Evolutionary conservation across 2,888 invertebrate genomes (phyloP), one percentile per base, ranked within the genome.

Genomic region (Ornithoptera alexandrae): DNA sequence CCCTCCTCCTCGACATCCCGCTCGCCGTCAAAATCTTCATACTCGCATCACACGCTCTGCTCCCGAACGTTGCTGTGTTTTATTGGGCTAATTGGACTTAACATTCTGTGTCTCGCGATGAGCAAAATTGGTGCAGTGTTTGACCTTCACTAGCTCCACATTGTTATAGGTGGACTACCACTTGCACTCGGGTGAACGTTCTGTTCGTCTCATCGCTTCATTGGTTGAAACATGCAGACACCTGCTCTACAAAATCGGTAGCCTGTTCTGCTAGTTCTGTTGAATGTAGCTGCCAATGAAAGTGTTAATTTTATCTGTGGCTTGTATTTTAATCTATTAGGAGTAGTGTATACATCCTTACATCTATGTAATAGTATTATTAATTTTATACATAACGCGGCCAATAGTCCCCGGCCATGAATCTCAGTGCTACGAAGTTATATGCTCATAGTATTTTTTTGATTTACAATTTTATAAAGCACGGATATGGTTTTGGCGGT

Each of bases 1-100:
- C 65, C 59, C 70, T 60, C 72, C 12, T 46, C 75, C 73, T 72
- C 69, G 62, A 61, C 72, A 18, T 42, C 17, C 30, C 58, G 24
- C 24, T 63, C 67, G 42, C 61, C 64, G 70, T 67, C 67, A 56
- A 60, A 60, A 62, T 46, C 61, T 7, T 1, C 20, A 63, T 39
- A 18, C 36, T n/a, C 20, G 12, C 46, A 46, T 15, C 15, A 46
- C 46, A 15, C 15, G 15, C 15, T 1, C 15, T 15, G 1, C 46
- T 46, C 15, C 12, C 46, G 12, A 46, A 46, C 46, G 1, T 39
- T 7, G 39, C 39, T 10, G 39, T 10, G 15, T 4, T 4, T 46
- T 46, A 46, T 1, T 15, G 46, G 46, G 46, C 0, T 46, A 46
- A 46, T 15, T 2, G 12, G 46, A 46, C 46, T 46, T 12, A 15